Percentiles rank a stretch among this genome's conserved stretches.
phyloP scores from a whole-genome alignment of 1,140 invertebrate species.

The Leptinotarsa defecta region DNA sequence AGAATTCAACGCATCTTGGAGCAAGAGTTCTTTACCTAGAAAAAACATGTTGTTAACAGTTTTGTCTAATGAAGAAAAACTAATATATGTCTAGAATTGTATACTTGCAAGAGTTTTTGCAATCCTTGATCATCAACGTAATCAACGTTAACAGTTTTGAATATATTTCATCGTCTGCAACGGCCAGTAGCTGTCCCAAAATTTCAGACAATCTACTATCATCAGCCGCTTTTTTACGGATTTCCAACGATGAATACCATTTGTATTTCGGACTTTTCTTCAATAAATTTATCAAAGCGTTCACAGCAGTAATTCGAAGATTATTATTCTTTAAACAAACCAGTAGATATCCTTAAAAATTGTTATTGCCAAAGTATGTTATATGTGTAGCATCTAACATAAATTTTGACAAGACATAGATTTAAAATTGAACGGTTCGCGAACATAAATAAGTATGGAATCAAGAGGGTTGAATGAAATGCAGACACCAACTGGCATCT shows the following conservation, averaged over 20 bases:
- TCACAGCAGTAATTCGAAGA: conserved; percentile 21
- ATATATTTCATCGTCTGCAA: conserved; percentile 25
- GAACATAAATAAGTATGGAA: too few species aligned
- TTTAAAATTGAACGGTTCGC: too few species aligned
- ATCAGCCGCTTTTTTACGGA: conserved; percentile 8
- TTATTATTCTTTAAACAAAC: conserved; percentile 19
- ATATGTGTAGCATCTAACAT: too few species aligned
- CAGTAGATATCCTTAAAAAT: conserved; percentile 30
- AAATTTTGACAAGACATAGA: too few species aligned
- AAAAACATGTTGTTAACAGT: background rate
- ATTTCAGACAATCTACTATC: conserved; percentile 29
- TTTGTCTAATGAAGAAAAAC: background rate
- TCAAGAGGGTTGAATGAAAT: too few species aligned
- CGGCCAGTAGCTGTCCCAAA: conserved; percentile 23
- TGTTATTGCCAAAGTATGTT: background rate
- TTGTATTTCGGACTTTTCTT: background rate
- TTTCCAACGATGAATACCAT: conserved; percentile 18
- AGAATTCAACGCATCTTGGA: conserved; percentile 27
- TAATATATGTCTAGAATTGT: background rate
- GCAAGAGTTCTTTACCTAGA: conserved; percentile 19
- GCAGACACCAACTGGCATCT: too few species aligned
- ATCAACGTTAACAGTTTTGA: conserved; percentile 23
- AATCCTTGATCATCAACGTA: background rate
- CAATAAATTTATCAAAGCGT: conserved; percentile 7
- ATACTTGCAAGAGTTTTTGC: background rate